Evolutionary conservation across 1,140 invertebrate species (phyloP), one percentile per base, ranked within the genome.

Genomic region (Cydia splendana): DNA sequence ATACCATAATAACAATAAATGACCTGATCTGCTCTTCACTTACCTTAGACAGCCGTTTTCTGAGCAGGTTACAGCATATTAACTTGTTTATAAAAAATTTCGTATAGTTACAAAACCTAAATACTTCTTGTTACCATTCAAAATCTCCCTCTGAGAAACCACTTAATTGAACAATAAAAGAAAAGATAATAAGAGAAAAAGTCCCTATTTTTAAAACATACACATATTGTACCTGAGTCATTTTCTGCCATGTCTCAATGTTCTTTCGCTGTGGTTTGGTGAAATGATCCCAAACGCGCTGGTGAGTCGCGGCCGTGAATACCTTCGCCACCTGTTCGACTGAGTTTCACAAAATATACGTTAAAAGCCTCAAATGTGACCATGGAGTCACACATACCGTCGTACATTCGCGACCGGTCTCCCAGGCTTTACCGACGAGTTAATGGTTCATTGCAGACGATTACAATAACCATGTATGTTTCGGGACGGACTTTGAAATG

Each of bases 201-300:
- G 4, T 24, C 57, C 57, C 51, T 53, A 53, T 53, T 18, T 53
- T 62, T 10, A 24, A 24, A 24, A 62, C 7, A 53, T 53, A 62
- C 9, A n/a, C 53, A 15, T 62, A 62, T 97, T 97, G 95, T 98
- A 99, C 98, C 97, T 96, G 96, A 75, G 97, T 97, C 94, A 98
- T 98, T 95, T 98, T 99, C 94, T 97, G 98, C 98, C 98, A 99
- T 88, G 97, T 96, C 93, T 99, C 98, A 94, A 99, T 98, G 95
- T 99, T 99, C 96, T 99, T 99, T 94, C 98, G 95, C 94, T 99
- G 98, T 81, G 98, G 97, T 95, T 99, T 99, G 94, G 98, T 98
- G 96, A 99, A 99, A 96, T 99, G 98, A 96, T 99, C 98, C 98
- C 98, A 99, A 93, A 98, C 98, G 94, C 98, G 98, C 96, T 99